These are phyloP conservation scores for Halichondria panicea DNA, from an alignment of 37 sponge, comb jelly and placozoan genomes.

Conservation along the genomic window DNA sequence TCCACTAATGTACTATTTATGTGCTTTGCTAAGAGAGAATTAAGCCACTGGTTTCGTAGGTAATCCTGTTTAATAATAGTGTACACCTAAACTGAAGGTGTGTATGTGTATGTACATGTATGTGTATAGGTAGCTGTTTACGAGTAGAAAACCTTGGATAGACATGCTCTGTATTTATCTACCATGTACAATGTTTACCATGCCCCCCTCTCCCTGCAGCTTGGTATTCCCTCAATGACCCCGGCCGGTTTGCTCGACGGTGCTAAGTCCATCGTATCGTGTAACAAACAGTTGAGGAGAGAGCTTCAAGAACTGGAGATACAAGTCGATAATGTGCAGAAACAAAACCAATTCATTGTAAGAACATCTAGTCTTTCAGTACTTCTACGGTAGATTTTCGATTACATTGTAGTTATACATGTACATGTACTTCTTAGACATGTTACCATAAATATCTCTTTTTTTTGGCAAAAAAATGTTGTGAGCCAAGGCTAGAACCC, in stretches of 20 bases:
- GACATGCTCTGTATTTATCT: too few relatives aligned
- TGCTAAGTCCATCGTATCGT: conserved; percentile 66
- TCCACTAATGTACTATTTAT: conserved; percentile 3
- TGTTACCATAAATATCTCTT: too few relatives aligned
- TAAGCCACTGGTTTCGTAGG: too few relatives aligned
- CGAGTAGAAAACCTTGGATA: too few relatives aligned
- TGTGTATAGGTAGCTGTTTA: too few relatives aligned
- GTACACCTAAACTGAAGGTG: too few relatives aligned
- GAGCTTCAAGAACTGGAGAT: conserved; percentile 59
- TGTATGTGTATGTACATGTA: too few relatives aligned
- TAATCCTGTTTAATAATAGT: too few relatives aligned
- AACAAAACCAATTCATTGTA: conserved; percentile 58
- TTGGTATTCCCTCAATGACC: conserved; percentile 64
- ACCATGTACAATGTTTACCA: too few relatives aligned
- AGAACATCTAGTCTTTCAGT: conserved; percentile 4
- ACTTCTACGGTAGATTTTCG: background rate
- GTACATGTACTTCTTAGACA: background rate
- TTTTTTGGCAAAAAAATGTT: too few relatives aligned
- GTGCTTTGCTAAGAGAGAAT: too few relatives aligned
- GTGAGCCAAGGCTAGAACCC: too few relatives aligned
- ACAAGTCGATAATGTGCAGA: conserved; percentile 33
- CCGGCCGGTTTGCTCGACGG: conserved; percentile 71
- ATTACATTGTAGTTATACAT: background rate
- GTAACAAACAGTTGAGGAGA: conserved; percentile 68
- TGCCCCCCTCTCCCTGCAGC: conserved; percentile 9